Evolutionary conservation across 1,140 invertebrate species (phyloP), one percentile per base, ranked within the genome.

Genomic region (Nilaparvata lugens): DNA sequence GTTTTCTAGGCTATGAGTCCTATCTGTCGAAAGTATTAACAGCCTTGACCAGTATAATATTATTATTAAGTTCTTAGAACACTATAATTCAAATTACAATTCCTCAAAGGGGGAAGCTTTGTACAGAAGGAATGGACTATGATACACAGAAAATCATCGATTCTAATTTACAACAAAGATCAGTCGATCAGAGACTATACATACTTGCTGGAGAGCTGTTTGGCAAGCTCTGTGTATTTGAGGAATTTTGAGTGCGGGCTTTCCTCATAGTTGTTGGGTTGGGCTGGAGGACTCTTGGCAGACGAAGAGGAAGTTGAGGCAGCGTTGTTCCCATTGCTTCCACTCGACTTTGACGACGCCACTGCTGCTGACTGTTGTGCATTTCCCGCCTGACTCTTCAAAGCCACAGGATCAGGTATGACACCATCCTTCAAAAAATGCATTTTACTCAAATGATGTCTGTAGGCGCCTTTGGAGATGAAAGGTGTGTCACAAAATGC

Each of bases 401-500:
- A 76, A 1, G 79, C 78, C 19, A 87, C 74, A 0, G 84, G 83
- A 67, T 86, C 88, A 3, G 86, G 86, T 63, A 87, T 83, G 18
- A 88, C 86, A 11, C 88, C 89, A 66, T 96, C 93, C 72, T 96
- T 97, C 24, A 96, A 90, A 69, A 97, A 93, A 75, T 97, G 94
- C 86, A 95, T 95, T 71, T 97, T 95, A 54, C 93, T 95, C 60
- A 97, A 75, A 70, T 98, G 95, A 74, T 97, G 94, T 66, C 95
- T 83, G 75, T 97, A 98, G 1, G 94, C 93, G 28, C 94, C 94
- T 75, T 97, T 97, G 1, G 94, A 96, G 56, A 94, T 91, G 72
- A 97, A 97, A 9, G 91, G 91, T 16, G 93, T 94, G 75, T 96
- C 94, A 78, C 95, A 98, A 67, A 95, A 92, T 18, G 93, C 91